phyloP scores from a whole-genome alignment of 2,888 invertebrate species.

The Melanostoma mellinum region DNA sequence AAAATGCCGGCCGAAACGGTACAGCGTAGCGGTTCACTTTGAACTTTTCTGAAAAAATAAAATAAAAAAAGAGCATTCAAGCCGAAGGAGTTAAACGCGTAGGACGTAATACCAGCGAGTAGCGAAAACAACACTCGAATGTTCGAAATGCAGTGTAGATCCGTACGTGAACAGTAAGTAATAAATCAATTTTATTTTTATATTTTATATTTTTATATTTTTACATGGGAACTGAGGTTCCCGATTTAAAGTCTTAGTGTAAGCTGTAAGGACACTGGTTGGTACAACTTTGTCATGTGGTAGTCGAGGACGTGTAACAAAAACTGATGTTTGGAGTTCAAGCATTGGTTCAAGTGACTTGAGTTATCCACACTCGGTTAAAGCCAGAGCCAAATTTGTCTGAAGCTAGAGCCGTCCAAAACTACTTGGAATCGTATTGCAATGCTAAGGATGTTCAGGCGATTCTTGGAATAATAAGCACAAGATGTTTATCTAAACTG shows the following conservation, averaged over 20 bases:
- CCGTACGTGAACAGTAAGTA: no score
- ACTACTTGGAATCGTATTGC: conserved; percentile 75
- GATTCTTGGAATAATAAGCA: conserved; percentile 86
- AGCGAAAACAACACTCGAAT: no score
- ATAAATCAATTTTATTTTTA: conserved; percentile 75
- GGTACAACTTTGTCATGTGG: conserved; percentile 86
- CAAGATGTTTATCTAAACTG: conserved; percentile 81
- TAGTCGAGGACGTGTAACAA: conserved; percentile 85
- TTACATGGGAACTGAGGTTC: conserved; percentile 91
- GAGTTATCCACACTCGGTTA: conserved; percentile 84
- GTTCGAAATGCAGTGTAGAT: no score
- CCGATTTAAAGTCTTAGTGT: conserved; percentile 84
- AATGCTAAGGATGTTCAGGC: conserved; percentile 76
- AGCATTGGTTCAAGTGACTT: no score
- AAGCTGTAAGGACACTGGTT: conserved; percentile 87
- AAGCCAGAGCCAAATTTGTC: conserved; percentile 78
- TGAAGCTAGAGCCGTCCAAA: no score
- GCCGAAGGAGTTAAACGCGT: neutral
- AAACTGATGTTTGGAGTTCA: conserved; percentile 89
- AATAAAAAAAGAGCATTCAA: no score
- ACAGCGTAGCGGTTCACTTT: no score
- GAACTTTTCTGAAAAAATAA: no score
- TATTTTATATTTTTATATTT: no score
- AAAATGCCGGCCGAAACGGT: no score
- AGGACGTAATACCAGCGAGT: conserved; percentile 81